These are phyloP conservation scores for Siphlonurus alternatus DNA, from an alignment of 2,888 invertebrate genomes.

Conservation along the genomic window DNA sequence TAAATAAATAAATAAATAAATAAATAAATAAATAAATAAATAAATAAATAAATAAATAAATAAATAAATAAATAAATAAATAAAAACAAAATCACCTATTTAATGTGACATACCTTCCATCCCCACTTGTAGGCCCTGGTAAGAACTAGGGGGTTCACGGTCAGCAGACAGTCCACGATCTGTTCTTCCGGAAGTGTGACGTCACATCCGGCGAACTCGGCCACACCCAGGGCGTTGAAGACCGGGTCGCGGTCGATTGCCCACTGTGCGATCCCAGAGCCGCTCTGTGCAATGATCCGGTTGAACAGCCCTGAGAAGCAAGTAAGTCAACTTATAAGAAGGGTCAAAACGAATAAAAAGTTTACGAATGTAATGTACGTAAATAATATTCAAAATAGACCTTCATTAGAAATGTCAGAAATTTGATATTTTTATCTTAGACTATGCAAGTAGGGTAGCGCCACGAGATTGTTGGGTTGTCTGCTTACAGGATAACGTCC, in stretches of 20 bases:
- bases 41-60: not conserved
- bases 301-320: constrained; percentile 5
- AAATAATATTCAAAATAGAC: too few species aligned
- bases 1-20: not conserved
- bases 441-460: too few species aligned
- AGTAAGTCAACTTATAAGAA: too few species aligned
- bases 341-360: too few species aligned
- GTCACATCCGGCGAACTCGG: not conserved
- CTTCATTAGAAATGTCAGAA: too few species aligned
- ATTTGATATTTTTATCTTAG: too few species aligned
- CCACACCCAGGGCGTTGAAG: not conserved
- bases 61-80: not conserved
- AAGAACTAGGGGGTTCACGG: not conserved
- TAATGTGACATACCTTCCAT: not conserved
- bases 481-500: too few species aligned
- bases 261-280: constrained; percentile 6
- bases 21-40: not conserved
- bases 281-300: constrained; percentile 6
- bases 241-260: constrained; percentile 1
- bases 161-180: not conserved
- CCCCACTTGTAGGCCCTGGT: not conserved
- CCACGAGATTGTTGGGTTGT: too few species aligned
- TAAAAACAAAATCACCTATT: not conserved
- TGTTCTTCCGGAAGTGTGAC: not conserved
- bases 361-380: too few species aligned